Evolutionary conservation across 2,797 vertebrate genomes (phyloP), one percentile per base, ranked within the genome.

Genomic region (Parambassis ranga): DNA sequence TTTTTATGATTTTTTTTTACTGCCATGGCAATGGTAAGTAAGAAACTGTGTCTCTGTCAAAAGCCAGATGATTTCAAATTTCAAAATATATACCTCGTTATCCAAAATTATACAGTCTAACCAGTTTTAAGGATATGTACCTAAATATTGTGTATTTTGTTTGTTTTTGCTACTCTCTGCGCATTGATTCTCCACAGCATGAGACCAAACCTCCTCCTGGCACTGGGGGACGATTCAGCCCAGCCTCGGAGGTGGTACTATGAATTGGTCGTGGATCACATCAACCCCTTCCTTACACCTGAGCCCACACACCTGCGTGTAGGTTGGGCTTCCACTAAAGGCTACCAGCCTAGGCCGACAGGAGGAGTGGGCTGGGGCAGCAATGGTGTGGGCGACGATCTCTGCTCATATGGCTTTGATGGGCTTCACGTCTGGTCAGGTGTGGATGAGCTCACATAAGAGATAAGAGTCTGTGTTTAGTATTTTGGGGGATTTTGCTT

Each of bases 391-490:
- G 97, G 97, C 49, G 96, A 98, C 6, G 95, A 98, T 66, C 90
- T 98, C 15, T 94, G 91, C 73, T 98, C 97, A 11, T 98, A 95
- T 1, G 95, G 97, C 42, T 98, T 98, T 6, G 97, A 98, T 58
- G 97, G 97, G 42, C 93, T 98, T 28, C 93, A 97, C 53, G 92
- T 98, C 33, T 98, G 97, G 97, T 94, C 96, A 90, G 96, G 97
- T 97, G 75, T 64, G 79, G 16, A 68, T 30, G 14, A 42, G 32
- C 31, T 63, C 14, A 42, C 46, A 41, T 1, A 6, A 42, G 22
- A 39, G 1, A 28, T 19, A 5, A 7, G 11, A 44, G 33, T 43
- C 5, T 20, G 1, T 15, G 2, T 28, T 23, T 10, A 11, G 13
- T 23, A 7, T 3, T 13, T 14, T 15, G 11, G 6, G 6, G 5